Evolutionary conservation across 2,797 vertebrate genomes (phyloP), one percentile per base, ranked within the genome.

Genomic region (Allenopithecus nigroviridis): DNA sequence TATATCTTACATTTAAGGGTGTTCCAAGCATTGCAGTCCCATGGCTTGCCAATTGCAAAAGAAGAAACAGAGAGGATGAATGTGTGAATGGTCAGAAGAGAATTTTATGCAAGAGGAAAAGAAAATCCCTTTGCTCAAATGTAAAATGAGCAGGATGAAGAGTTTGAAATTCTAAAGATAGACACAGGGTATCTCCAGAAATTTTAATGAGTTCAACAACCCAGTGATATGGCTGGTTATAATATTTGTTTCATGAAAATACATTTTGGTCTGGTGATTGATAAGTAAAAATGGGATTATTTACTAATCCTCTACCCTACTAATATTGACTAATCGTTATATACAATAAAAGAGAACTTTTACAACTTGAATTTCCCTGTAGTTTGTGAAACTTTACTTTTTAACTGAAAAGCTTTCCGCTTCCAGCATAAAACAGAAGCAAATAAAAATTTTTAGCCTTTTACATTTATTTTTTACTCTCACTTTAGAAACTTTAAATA

Each of bases 391-490:
- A 92, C 41, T 87, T 89, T 80, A 81, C 61, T 89, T 88, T 97
- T 88, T 76, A 72, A n/a, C 61, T 57, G 41, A 83, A 86, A 93
- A 91, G 2, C 7, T 85, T 79, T 96, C 84, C 33, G 50, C 64
- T 93, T 96, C 28, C 88, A 68, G 33, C 12, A 50, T 83, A 85
- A 95, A 91, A 78, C 30, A 88, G 22, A 85, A 28, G n/a, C 26
- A 78, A 92, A 75, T 89, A 92, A 96, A 93, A 95, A 26, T 59
- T 36, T n/a, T 76, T 5, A 74, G 11, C 88, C 84, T 84, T 93
- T 74, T 83, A 96, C 80, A 61, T 79, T 89, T 78, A 88, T 96
- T 96, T 97, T 53, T 90, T 50, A 98, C 26, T 39, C 8, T 93
- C 53, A 88, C 16, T 36, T 96, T 68, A 96, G 68, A 97, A 97